phyloP scores from a whole-genome alignment of 2,797 vertebrate species.

The Iguana delicatissima region DNA sequence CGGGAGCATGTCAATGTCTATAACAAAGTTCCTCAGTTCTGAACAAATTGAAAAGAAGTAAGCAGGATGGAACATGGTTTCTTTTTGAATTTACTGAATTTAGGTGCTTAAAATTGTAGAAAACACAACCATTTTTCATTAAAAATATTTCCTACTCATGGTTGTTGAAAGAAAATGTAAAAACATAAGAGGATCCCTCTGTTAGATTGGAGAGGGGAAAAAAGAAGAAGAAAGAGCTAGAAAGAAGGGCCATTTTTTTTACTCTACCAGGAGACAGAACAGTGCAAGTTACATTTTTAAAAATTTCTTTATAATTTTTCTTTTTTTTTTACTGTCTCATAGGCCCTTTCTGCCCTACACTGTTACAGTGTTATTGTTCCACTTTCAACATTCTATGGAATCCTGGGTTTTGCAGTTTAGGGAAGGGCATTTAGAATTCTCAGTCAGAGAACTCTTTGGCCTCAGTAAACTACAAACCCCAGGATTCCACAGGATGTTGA shows the following conservation, averaged over 20 bases:
- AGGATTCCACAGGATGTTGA: too few species aligned
- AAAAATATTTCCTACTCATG: neutral
- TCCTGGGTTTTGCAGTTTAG: too few species aligned
- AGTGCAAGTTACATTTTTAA: too few species aligned
- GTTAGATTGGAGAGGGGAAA: neutral
- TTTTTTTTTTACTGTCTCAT: neutral
- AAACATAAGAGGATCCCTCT: too few species aligned
- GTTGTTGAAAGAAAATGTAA: neutral
- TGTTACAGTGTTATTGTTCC: too few species aligned
- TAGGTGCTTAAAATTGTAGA: neutral
- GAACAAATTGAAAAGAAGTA: slow-evolving; percentile 59
- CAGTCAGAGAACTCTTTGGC: too few species aligned
- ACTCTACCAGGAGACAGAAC: neutral
- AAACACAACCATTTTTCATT: neutral
- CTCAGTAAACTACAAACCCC: too few species aligned
- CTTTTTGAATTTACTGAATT: neutral
- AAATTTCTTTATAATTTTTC: too few species aligned
- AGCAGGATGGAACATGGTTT: neutral
- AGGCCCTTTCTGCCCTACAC: too few species aligned
- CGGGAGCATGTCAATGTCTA: slow-evolving; percentile 29
- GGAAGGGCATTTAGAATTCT: too few species aligned
- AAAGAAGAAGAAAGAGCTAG: neutral
- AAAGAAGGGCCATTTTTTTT: neutral
- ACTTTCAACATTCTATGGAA: too few species aligned
- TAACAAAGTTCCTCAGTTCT: slow-evolving; percentile 49